These are phyloP conservation scores for Garrulus glandarius DNA, from an alignment of 2,797 vertebrate genomes.

Conservation along the genomic window DNA sequence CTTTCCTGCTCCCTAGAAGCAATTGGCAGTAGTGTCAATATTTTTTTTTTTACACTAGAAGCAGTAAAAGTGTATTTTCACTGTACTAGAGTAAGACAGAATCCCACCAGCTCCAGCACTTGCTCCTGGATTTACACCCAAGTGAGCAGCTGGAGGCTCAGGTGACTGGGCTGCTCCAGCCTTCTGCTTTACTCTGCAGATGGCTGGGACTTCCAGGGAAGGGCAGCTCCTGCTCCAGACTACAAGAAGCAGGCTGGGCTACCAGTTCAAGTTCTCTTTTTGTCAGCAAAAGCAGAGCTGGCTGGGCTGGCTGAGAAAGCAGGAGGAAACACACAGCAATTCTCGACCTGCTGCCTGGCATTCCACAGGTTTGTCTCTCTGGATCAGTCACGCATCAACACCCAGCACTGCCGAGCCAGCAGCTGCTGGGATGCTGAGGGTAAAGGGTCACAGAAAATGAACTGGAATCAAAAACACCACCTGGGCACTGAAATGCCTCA, in stretches of 20 bases:
- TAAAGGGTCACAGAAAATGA: not conserved
- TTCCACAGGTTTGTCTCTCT: not conserved
- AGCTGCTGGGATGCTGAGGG: not conserved
- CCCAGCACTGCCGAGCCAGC: fast-evolving
- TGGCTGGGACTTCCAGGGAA: not conserved
- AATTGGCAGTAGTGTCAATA: not conserved
- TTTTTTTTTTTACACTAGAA: not conserved
- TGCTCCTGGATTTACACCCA: not conserved
- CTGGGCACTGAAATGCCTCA: not conserved
- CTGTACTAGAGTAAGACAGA: not conserved
- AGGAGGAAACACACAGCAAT: fast-evolving
- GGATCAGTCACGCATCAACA: fast-evolving
- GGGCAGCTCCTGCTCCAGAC: not conserved
- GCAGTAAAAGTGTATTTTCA: not conserved
- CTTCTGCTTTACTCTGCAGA: not conserved
- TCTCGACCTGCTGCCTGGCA: not conserved
- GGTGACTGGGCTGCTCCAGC: not conserved
- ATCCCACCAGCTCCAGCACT: not conserved
- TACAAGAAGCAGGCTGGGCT: not conserved
- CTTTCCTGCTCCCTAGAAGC: not conserved
- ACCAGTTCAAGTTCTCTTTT: not conserved
- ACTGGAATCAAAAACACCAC: not conserved
- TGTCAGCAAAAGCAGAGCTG: not conserved
- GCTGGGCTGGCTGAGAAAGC: not conserved
- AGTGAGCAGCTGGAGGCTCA: not conserved